Evolutionary conservation across 2,888 invertebrate genomes (phyloP), one percentile per base, ranked within the genome.

Genomic region (Diogma glabrata): DNA sequence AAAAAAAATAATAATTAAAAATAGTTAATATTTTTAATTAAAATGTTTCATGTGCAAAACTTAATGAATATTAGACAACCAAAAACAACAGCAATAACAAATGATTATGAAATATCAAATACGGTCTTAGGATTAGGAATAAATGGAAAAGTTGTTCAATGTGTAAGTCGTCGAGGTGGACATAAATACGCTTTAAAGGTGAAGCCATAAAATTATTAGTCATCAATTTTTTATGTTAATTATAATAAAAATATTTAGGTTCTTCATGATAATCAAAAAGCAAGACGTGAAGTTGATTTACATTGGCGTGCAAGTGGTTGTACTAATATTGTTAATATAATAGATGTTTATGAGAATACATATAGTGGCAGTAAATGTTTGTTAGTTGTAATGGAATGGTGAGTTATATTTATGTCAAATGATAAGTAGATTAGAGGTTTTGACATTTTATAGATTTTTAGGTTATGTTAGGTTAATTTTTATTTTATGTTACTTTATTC

Each of bases 341-440:
- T 65, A 22, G 95, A 97, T 72, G 93, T 97, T 22, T 99, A 94
- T 70, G 95, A 96, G 72, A 99, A 99, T 72, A 79, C 85, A n/a
- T 94, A 95, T 64, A 84, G 85, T 56, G 88, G 87, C 9, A 85
- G 87, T 59, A 84, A 87, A 61, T 97, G 96, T 71, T 77, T 99
- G 3, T 77, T 99, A 7, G 92, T 99, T 30, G 87, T 99, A n/a
- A 99, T 99, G 97, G 99, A 99, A 77, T 94, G 95, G 87, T 88
- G 70, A 69, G 72, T 59, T 49, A 36, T 28, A 16, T 48, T 23
- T 22, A 50, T 49, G 16, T 20, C 43, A 23, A 22, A n/a, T n/a
- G n/a, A n/a, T n/a, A n/a, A n/a, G n/a, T n/a, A n/a, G n/a, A n/a
- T n/a, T n/a, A n/a, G n/a, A n/a, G n/a, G n/a, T n/a, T n/a, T n/a